phyloP scores from a whole-genome alignment of 2,113 vertebrate species.

The Todiramphus chloris region DNA sequence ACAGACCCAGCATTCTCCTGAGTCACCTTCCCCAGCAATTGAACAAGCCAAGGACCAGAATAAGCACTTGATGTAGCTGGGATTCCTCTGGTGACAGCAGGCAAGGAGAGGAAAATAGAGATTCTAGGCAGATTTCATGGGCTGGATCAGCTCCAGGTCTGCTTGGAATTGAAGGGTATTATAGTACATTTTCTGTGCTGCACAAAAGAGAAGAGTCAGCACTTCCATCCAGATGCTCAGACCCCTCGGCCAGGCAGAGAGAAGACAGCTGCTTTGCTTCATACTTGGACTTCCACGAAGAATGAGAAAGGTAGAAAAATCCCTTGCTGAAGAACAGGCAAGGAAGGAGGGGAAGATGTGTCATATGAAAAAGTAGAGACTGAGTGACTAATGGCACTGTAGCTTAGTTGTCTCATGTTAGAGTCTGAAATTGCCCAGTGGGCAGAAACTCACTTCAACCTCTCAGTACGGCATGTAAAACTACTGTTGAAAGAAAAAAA shows the following conservation, averaged over 20 bases:
- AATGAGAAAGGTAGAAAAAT: neutral
- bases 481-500: neutral
- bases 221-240: constrained; percentile 46
- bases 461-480: constrained; percentile 11
- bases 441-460: constrained; percentile 12
- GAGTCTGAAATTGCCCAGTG: constrained; percentile 31
- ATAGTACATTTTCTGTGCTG: constrained; percentile 37
- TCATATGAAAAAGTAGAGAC: neutral
- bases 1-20: constrained; percentile 39
- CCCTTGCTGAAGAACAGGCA: neutral
- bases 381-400: neutral
- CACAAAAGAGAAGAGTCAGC: constrained; percentile 38
- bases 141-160: constrained; percentile 55
- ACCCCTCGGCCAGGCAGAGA: constrained; percentile 29
- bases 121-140: constrained; percentile 62
- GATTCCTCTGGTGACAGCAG: constrained; percentile 58
- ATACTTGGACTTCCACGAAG: neutral
- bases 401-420: neutral
- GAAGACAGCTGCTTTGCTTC: constrained; percentile 35
- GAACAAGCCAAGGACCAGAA: constrained; percentile 39
- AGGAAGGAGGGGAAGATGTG: neutral
- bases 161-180: constrained; percentile 59
- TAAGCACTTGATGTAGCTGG: constrained; percentile 51
- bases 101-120: constrained; percentile 55
- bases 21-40: constrained; percentile 52